Evolutionary conservation across 2,113 vertebrate species (phyloP), one percentile per base, ranked within the genome.

Genomic region (Rissa tridactyla): DNA sequence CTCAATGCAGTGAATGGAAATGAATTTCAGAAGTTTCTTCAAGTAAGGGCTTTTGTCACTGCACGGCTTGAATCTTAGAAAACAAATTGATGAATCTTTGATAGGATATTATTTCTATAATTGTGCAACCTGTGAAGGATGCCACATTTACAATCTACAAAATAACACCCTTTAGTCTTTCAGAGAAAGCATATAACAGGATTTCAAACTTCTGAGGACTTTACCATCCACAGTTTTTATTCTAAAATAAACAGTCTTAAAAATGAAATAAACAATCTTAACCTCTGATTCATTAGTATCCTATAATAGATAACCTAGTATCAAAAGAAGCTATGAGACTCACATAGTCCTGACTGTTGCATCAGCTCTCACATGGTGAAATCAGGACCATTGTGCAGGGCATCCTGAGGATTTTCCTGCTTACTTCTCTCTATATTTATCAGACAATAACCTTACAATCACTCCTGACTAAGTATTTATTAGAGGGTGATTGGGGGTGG

Each of bases 1-100:
- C 26, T 94, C 93, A 92, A 87, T 47, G 32, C 26, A 29, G 23
- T 86, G 66, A 91, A 91, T 73, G 29, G 13, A 87, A 96, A 94
- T 91, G 1, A 82, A 89, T 70, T 88, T 52, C 40, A 76, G 44
- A 62, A 60, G 36, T 76, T 70, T 49, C 76, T 90, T 92, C 76
- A 93, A 90, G 32, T 34, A 92, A 92, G 8, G 7, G 10, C 7
- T 42, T 72, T 77, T 87, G 21, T 51, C 64, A 69, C 21, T 94
- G 27, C 27, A 93, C 13, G 20, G 3, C 6, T 86, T 80, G n/a
- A 91, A 55, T 88, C 55, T 55, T 40, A 22, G 12, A 55, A 88
- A 95, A 94, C 5, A 78, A 40, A 57, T 9, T 60, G 38, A 36
- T 23, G 6, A 68, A 81, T 46, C n/a, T 72, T 64, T 94, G 19